Percentiles rank a stretch among this genome's conserved stretches.
Conservation (phyloP, 2,888 invertebrate species). For the Acleris sparsana region DNA sequence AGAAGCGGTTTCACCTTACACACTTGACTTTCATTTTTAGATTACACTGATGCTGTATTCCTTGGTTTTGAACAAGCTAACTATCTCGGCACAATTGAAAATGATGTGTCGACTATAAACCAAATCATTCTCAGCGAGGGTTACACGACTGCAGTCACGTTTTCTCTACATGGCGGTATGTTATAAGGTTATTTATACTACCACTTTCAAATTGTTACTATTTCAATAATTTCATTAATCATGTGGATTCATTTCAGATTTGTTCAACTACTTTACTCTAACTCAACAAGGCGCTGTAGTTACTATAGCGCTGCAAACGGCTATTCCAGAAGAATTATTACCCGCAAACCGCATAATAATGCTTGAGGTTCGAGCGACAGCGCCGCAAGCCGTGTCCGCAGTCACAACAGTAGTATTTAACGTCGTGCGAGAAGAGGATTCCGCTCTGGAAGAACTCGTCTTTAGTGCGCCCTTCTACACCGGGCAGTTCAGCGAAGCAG, state of each 20-base stretch:
- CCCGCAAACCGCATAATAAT: slow-evolving; percentile 46
- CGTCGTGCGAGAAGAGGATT: slow-evolving; percentile 31
- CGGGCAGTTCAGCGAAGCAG: slow-evolving; percentile 41
- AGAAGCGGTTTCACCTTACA: not conserved
- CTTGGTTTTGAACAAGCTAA: slow-evolving; percentile 42
- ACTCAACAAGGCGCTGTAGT: slow-evolving; percentile 37
- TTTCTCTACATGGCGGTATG: slow-evolving; percentile 50
- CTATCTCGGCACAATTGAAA: slow-evolving; percentile 41
- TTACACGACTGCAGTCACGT: slow-evolving; percentile 37
- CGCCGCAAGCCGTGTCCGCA: slow-evolving; percentile 44
- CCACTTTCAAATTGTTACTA: no score
- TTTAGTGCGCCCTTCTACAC: slow-evolving; percentile 47
- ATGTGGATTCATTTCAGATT: slow-evolving; percentile 1
- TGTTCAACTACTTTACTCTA: slow-evolving; percentile 42
- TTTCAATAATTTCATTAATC: not conserved
- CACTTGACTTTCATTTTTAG: not conserved
- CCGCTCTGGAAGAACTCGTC: slow-evolving; percentile 26
- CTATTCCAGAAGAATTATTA: slow-evolving; percentile 45
- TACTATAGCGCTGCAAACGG: slow-evolving; percentile 38
- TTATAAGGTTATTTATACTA: not conserved
- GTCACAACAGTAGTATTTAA: slow-evolving; percentile 46
- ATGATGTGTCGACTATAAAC: slow-evolving; percentile 26
- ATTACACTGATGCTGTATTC: slow-evolving; percentile 21
- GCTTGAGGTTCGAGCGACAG: slow-evolving; percentile 47
- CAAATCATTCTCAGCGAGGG: slow-evolving; percentile 38